Evolutionary conservation across 1,140 invertebrate genomes (phyloP), one percentile per base, ranked within the genome.

Genomic region (Cydia strobilella): DNA sequence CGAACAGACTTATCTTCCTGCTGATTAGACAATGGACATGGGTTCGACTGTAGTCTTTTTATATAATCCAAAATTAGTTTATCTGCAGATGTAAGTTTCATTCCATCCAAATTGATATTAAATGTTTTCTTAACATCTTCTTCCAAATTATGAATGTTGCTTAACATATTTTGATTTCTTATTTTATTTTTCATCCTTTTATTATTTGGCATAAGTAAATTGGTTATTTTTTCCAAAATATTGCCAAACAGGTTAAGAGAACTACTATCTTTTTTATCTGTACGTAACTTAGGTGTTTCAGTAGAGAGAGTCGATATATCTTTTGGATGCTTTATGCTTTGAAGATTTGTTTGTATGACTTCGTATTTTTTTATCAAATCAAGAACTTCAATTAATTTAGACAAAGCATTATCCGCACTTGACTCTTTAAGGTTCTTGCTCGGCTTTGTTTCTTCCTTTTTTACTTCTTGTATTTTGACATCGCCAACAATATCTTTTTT

Each of bases 31-130:
- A 85, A 75, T 54, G 86, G 66, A 45, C 82, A 77, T 35, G 88
- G 85, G 77, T 84, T 89, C 54, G 73, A 84, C 65, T 88, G 79
- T 27, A 91, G 78, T n/a, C 86, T 88, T 31, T 76, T 83, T 12
- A 92, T 75, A 75, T 91, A 92, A 75, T 91, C 85, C 63, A 86
- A 77, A 27, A 90, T 77, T 35, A 92, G 35, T 81, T 85, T 90
- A 76, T 92, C 90, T 79, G 90, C 90, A 54, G 69, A 18, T n/a
- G 83, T 82, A 23, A 90, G 72, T 63, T 80, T 83, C 51, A 80
- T 75, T 72, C 82, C 81, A 51, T 39, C 77, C 66, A 84, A 27
- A 77, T 89, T 75, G 39, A 85, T 79, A 13, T 81, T 80, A 62
- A 86, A 42, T 59, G 81, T 78, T 59, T 81, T 77, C 62, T 78